phyloP scores from a whole-genome alignment of 1,140 invertebrate species.

The Aporrectodea caliginosa region DNA sequence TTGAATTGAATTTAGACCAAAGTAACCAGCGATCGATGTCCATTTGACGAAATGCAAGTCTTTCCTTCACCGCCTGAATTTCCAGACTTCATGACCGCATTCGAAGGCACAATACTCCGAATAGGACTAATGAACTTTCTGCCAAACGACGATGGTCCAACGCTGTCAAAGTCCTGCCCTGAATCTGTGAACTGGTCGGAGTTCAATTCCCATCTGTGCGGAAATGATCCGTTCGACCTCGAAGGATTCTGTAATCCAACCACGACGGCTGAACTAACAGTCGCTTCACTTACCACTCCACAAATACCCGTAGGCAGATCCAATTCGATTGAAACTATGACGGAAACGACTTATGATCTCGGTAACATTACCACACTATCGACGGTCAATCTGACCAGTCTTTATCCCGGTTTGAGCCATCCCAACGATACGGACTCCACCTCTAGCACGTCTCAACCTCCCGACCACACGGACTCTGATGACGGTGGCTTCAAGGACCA shows the following conservation, averaged over 20 bases:
- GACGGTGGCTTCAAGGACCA: background rate
- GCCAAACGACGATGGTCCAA: background rate
- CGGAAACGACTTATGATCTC: background rate
- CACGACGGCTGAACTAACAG: background rate
- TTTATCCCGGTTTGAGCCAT: background rate
- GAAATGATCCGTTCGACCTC: background rate
- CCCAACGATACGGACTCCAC: too few species aligned
- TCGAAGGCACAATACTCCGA: background rate
- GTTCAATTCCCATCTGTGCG: background rate
- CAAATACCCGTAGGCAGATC: too few species aligned
- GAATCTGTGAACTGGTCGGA: background rate
- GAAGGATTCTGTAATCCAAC: background rate
- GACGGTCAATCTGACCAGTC: background rate
- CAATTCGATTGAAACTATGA: background rate
- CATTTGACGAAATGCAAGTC: background rate
- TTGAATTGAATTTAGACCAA: background rate
- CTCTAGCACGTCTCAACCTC: too few species aligned
- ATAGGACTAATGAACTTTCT: background rate
- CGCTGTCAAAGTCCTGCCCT: background rate
- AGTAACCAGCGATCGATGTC: background rate
- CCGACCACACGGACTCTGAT: too few species aligned
- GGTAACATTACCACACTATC: background rate
- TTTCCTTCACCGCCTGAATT: background rate
- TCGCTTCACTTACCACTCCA: too few species aligned
- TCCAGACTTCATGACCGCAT: background rate